phyloP scores from a whole-genome alignment of 2,113 vertebrate genomes.

The Salminus brasiliensis region DNA sequence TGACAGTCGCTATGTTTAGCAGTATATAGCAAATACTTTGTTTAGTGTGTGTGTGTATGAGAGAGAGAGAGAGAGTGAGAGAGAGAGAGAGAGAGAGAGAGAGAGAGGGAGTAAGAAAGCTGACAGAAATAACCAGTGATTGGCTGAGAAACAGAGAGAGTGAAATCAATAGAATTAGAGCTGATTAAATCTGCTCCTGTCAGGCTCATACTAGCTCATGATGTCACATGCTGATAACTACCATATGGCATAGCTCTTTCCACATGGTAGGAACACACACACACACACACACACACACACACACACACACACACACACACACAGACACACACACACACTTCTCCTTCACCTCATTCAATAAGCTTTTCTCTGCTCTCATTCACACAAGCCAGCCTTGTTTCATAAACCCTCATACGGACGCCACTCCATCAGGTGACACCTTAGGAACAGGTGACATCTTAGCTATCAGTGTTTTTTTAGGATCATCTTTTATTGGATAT shows the following conservation, averaged over 20 bases:
- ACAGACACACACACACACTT: not conserved
- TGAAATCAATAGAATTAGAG: not conserved
- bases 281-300: not conserved
- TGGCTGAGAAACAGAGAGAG: not conserved
- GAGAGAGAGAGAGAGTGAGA: slow-evolving; percentile 10
- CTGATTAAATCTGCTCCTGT: not conserved
- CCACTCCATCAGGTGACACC: too few relatives aligned
- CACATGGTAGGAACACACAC: not conserved
- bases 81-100: slow-evolving; percentile 1
- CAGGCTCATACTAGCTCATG: slow-evolving; percentile 17
- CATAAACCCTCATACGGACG: not conserved
- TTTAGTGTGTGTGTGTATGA: slow-evolving; percentile 2
- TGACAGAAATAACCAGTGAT: not conserved
- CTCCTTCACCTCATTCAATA: not conserved
- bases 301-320: not conserved
- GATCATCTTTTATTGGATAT: too few relatives aligned
- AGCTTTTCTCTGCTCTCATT: not conserved
- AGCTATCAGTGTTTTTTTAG: too few relatives aligned
- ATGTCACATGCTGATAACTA: slow-evolving; percentile 7
- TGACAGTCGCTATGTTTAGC: too few relatives aligned
- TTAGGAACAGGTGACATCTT: too few relatives aligned
- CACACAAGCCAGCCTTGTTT: not conserved
- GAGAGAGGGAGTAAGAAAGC: not conserved
- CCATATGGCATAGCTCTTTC: not conserved
- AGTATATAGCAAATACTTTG: not conserved